Percentiles rank a stretch among this genome's conserved stretches.
Conservation (phyloP, 30 jellyfish, hydroid and myxozoan genomes). For the Catostylus mosaicus region DNA sequence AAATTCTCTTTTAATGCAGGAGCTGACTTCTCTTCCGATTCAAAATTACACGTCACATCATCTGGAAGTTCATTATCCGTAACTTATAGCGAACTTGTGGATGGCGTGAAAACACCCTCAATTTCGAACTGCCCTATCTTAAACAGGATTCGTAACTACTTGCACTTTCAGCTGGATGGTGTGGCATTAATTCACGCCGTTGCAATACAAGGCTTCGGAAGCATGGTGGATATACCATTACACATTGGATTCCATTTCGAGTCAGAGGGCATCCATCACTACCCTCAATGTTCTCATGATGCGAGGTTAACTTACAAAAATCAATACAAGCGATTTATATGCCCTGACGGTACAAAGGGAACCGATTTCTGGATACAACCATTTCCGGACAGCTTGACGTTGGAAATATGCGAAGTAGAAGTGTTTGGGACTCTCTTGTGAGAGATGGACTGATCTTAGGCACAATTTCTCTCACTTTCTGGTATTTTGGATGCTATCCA, state of each 20-base stretch:
- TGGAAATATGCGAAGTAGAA: constrained; percentile 5
- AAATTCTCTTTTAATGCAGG: too few relatives aligned
- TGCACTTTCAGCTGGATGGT: too few relatives aligned
- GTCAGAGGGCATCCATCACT: background rate
- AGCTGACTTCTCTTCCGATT: too few relatives aligned
- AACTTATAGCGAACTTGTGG: too few relatives aligned
- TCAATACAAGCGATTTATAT: background rate
- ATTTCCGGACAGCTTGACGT: too few relatives aligned
- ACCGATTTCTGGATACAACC: background rate
- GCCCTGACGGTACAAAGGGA: constrained; percentile 2
- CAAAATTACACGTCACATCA: background rate
- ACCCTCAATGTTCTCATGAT: background rate
- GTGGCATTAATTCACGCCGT: constrained; percentile 7
- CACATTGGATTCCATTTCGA: background rate
- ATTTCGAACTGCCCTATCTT: too few relatives aligned
- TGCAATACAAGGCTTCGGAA: background rate
- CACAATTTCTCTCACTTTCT: too few relatives aligned
- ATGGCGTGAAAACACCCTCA: too few relatives aligned
- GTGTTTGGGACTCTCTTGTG: constrained; percentile 3
- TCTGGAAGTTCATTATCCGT: too few relatives aligned
- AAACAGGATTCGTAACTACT: too few relatives aligned
- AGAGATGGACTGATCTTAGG: too few relatives aligned
- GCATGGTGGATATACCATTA: background rate
- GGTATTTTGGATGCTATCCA: too few relatives aligned
- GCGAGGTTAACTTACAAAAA: background rate